A percentile compares a stretch with the other conserved stretches of the same genome.
phyloP scores from a whole-genome alignment of 2,113 vertebrate genomes.

The Lagopus muta region DNA sequence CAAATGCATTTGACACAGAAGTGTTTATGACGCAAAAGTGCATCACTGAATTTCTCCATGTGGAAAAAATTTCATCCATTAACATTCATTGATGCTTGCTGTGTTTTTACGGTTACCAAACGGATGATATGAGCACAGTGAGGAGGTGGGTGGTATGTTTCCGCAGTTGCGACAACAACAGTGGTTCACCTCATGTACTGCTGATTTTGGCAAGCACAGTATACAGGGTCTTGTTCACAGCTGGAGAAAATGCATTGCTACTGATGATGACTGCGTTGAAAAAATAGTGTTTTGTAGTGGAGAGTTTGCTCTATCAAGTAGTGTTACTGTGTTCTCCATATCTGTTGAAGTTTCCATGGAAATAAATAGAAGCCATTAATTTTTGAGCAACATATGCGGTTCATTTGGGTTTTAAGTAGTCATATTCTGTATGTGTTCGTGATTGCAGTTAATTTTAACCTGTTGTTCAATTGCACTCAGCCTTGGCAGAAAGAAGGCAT shows the following conservation, averaged over 20 bases:
- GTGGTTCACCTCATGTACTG: neutral
- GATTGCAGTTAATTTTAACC: neutral
- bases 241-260: neutral
- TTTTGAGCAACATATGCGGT: neutral
- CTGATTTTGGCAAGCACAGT: neutral
- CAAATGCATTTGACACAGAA: neutral
- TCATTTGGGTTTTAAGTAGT: neutral
- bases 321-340: neutral
- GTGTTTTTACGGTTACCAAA: neutral
- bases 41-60: neutral
- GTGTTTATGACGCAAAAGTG: neutral
- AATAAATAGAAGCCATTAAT: neutral
- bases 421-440: neutral
- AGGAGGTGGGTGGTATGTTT: neutral
- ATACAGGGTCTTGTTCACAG: neutral
- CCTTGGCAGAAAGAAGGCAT: constrained; percentile 15
- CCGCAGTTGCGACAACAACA: neutral
- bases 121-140: neutral
- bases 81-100: neutral
- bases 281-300: neutral
- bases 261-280: neutral
- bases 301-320: neutral
- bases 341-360: neutral
- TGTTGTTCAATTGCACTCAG: neutral
- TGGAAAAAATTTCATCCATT: neutral